These are phyloP conservation scores for Polyodon spathula DNA, from an alignment of 2,113 vertebrate species.

Conservation along the genomic window DNA sequence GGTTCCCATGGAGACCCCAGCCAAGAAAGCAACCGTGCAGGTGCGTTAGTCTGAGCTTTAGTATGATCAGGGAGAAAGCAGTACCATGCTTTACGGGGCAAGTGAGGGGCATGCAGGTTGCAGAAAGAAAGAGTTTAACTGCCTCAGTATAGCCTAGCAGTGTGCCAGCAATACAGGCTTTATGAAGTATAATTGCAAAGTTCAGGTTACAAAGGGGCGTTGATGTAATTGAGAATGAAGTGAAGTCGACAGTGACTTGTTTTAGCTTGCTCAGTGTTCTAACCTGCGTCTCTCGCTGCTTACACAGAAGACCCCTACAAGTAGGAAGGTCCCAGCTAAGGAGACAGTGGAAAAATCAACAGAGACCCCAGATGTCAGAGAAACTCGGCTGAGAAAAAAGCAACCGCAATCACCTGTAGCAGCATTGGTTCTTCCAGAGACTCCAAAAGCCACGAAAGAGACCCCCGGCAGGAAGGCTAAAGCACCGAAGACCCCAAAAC, in stretches of 20 bases:
- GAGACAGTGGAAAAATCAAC: no score
- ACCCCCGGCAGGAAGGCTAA: background rate
- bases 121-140: no score
- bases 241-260: no score
- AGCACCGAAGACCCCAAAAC: background rate
- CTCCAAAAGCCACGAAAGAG: background rate
- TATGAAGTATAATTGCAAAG: no score
- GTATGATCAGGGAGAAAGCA: background rate
- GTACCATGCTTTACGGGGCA: background rate
- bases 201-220: no score
- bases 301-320: no score
- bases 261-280: no score
- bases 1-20: constrained; percentile 43
- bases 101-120: background rate
- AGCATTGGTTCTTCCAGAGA: background rate
- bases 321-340: no score
- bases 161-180: no score
- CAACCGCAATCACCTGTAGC: constrained; percentile 12
- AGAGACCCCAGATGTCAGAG: background rate
- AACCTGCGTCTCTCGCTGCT: no score
- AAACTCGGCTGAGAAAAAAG: constrained; percentile 16
- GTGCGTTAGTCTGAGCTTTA: constrained; percentile 27
- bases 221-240: no score
- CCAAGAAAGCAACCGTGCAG: constrained; percentile 46
- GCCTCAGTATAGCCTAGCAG: no score